Percentiles rank a stretch among this genome's conserved stretches.
Conservation (phyloP, 2,797 vertebrate genomes). For the Helostoma temminkii region DNA sequence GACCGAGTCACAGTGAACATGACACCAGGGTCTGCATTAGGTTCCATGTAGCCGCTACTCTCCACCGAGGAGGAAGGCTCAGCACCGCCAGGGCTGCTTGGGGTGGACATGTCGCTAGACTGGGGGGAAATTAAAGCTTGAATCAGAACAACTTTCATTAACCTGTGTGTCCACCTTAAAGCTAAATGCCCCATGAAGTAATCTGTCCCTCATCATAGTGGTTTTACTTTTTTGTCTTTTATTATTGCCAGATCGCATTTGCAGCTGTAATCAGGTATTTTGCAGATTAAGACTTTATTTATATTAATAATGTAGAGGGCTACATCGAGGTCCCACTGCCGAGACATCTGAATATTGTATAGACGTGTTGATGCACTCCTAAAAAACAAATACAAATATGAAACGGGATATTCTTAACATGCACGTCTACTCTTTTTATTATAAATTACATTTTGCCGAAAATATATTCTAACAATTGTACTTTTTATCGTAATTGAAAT, state of each 20-base stretch:
- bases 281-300: too few relatives aligned
- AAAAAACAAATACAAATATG: neutral
- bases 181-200: too few relatives aligned
- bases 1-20: slow-evolving; percentile 22
- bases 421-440: neutral
- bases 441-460: neutral
- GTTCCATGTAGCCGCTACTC: slow-evolving; percentile 23
- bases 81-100: slow-evolving; percentile 19
- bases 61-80: slow-evolving; percentile 54
- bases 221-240: too few relatives aligned
- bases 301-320: too few relatives aligned
- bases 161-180: too few relatives aligned
- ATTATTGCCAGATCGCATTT: too few relatives aligned
- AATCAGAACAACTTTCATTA: neutral
- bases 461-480: too few relatives aligned
- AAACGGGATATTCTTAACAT: neutral
- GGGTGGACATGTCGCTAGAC: slow-evolving; percentile 53
- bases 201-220: too few relatives aligned
- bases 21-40: neutral
- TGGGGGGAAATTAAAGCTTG: neutral
- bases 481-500: too few relatives aligned
- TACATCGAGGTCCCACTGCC: too few relatives aligned
- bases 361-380: neutral
- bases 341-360: neutral
- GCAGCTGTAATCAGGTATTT: too few relatives aligned